A percentile compares a stretch with the other conserved stretches of the same genome.
These are phyloP conservation scores for Drosophila bocqueti DNA, from an alignment of 1,140 invertebrate species.

Conservation along the genomic window DNA sequence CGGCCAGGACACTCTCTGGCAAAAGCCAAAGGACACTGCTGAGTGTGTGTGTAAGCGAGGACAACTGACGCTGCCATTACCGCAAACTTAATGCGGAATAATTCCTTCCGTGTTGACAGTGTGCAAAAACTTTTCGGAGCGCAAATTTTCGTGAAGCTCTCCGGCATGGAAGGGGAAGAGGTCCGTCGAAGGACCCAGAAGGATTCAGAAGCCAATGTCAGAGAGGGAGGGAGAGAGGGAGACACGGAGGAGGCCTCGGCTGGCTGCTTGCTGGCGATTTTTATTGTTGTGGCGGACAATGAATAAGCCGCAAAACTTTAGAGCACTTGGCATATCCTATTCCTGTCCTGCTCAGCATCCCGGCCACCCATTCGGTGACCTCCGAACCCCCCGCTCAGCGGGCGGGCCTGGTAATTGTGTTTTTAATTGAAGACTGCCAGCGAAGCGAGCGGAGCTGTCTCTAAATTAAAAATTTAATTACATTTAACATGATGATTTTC, in stretches of 20 bases:
- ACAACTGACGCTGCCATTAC: slow-evolving; percentile 68
- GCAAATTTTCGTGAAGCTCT: slow-evolving; percentile 57
- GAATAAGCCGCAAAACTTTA: slow-evolving; percentile 80
- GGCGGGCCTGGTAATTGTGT: slow-evolving; percentile 72
- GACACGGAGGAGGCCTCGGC: slow-evolving; percentile 24
- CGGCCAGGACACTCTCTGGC: slow-evolving; percentile 50
- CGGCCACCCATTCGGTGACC: slow-evolving; percentile 8
- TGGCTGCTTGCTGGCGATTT: slow-evolving; percentile 45
- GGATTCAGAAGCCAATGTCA: slow-evolving; percentile 16
- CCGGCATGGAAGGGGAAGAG: slow-evolving; percentile 4
- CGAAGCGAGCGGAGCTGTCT: slow-evolving; percentile 52
- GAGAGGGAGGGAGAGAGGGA: not conserved
- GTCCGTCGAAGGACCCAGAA: slow-evolving; percentile 6
- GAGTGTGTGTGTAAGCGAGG: slow-evolving; percentile 16
- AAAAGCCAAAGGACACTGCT: slow-evolving; percentile 30
- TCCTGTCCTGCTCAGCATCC: slow-evolving; percentile 52
- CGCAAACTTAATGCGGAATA: slow-evolving; percentile 82
- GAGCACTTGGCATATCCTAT: slow-evolving; percentile 81
- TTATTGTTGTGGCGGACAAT: slow-evolving; percentile 77
- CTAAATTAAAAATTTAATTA: slow-evolving; percentile 83
- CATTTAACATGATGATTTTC: slow-evolving; percentile 79
- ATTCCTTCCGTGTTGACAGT: slow-evolving; percentile 82
- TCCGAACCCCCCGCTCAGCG: slow-evolving; percentile 31
- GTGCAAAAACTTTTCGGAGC: slow-evolving; percentile 74
- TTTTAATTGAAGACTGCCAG: slow-evolving; percentile 80